Conservation (phyloP, 2,888 invertebrate genomes). For the Axea sp. region DNA sequence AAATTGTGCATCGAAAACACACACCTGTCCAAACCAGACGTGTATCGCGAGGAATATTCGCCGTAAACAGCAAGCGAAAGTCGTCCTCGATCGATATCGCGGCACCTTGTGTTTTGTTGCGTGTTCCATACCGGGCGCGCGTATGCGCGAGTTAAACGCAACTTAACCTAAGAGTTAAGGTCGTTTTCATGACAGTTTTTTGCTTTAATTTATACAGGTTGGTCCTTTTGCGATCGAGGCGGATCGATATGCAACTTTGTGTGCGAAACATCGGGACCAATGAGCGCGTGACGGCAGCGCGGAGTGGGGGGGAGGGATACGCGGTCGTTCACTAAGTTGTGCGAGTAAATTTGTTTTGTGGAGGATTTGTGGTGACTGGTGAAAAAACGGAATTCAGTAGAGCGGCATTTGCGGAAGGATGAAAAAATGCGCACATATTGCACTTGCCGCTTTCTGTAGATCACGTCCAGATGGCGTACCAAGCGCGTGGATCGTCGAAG, state of each 20-base stretch:
- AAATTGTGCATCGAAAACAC: neutral
- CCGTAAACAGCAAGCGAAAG: conserved; percentile 30
- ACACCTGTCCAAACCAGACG: conserved; percentile 28
- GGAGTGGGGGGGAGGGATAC: conserved; percentile 36
- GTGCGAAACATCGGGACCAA: conserved; percentile 28
- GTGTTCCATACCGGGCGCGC: conserved; percentile 17
- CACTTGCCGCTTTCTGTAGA: conserved; percentile 33
- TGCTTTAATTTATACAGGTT: conserved; percentile 17
- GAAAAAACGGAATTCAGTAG: conserved; percentile 5
- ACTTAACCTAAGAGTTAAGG: conserved; percentile 7
- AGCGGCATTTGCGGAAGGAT: conserved; percentile 41
- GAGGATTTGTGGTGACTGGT: conserved; percentile 11
- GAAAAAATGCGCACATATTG: conserved; percentile 49
- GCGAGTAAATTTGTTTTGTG: conserved; percentile 17
- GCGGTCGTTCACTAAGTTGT: conserved; percentile 24
- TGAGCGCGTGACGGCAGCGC: conserved; percentile 32
- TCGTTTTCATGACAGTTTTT: conserved; percentile 6
- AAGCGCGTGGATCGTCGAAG: conserved; percentile 42
- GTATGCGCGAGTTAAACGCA: conserved; percentile 9
- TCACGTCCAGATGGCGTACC: conserved; percentile 52
- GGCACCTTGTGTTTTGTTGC: conserved; percentile 16
- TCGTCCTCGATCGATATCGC: conserved; percentile 44
- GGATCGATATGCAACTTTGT: conserved; percentile 48
- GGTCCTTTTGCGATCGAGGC: conserved; percentile 31
- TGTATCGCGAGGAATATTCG: conserved; percentile 20